Percentiles rank a stretch among this genome's conserved stretches.
Conservation (phyloP, 2,797 vertebrate species). For the Rhincodon typus region DNA sequence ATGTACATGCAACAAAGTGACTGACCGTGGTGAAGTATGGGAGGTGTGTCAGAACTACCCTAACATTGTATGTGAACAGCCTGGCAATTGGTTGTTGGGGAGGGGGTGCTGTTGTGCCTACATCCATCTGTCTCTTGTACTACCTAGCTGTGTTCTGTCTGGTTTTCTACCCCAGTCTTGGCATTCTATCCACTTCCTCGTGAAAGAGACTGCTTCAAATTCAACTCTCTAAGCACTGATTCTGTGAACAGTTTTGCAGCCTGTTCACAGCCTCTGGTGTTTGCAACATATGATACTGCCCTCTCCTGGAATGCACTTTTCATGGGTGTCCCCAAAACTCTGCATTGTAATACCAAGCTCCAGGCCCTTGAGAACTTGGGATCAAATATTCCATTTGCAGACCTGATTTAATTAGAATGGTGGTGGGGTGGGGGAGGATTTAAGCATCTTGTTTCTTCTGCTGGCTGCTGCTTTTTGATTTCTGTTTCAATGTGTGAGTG, state of each 20-base stretch:
- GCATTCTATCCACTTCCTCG: not conserved
- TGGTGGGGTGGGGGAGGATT: not conserved
- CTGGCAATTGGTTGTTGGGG: not conserved
- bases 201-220: not conserved
- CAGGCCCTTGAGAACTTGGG: not conserved
- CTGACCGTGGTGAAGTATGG: not conserved
- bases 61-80: not conserved
- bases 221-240: not conserved
- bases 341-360: not conserved
- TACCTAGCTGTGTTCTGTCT: not conserved
- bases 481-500: not conserved
- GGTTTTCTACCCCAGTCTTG: not conserved
- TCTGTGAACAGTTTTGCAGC: not conserved
- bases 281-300: not conserved
- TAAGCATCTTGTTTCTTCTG: not conserved
- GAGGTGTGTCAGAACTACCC: not conserved
- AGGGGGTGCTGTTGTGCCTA: not conserved
- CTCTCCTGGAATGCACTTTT: not conserved
- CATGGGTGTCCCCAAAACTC: not conserved
- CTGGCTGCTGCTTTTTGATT: not conserved
- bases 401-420: not conserved
- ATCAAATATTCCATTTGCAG: not conserved
- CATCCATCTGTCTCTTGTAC: not conserved
- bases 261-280: not conserved
- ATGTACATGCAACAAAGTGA: not conserved